Base-by-base conservation (phyloP, 1,140 invertebrate species). In the Amyelois transitella region DNA sequence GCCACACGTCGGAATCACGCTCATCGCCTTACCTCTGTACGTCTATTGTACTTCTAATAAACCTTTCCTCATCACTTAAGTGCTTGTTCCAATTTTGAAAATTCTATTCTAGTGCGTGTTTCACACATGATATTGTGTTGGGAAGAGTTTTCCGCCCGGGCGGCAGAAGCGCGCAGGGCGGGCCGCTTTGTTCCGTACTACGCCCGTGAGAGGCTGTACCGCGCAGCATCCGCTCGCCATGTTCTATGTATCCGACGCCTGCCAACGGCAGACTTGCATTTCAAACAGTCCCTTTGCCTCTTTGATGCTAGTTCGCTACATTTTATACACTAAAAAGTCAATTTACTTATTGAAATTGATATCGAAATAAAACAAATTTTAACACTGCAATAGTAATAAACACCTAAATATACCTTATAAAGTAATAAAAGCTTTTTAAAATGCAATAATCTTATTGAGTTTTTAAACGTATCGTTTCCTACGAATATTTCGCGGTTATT, bases 141-240 rank as follows among this genome's bases (percentile, higher is more conserved):
- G 53, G 57, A 53, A 47, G 57, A 47, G 55, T 64, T 69, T 56
- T 60, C 57, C 66, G 66, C 63, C 67, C 58, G 58, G 65, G 72
- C 32, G 73, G 68, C 64, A 69, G 66, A 69, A 72, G 69, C 55
- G 68, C 52, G 64, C 75, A 75, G 74, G 76, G 72, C 63, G 81
- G 69, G 72, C 69, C 74, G 73, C 77, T 81, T 81, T 80, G 78
- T 80, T 74, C 77, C 67, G 58, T 63, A 57, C 64, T 71, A 75
- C 75, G 72, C 77, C 81, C 79, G 80, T 75, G 72, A 72, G 75
- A 79, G 79, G 81, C 75, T 77, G 72, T 76, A 64, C 67, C 79
- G 81, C 85, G 81, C 85, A 85, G 85, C 85, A 83, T 86, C 85
- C 77, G 69, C 64, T 62, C 65, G 69, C 66, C 64, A 74, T 72